Evolutionary conservation across 2,113 vertebrate species (phyloP).

Genomic region (Sceloporus tristichus): DNA sequence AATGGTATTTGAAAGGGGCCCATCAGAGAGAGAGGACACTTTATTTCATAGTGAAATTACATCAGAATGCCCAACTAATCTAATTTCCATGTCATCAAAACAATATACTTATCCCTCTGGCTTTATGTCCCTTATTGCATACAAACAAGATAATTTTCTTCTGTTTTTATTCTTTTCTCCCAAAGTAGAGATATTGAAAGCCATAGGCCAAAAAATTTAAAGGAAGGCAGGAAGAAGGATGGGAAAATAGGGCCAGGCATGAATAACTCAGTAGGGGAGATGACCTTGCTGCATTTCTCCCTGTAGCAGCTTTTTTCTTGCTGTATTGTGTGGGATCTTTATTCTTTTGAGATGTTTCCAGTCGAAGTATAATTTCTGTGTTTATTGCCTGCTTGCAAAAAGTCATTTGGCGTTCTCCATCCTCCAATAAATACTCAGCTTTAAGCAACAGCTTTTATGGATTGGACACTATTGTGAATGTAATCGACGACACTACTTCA

Average conservation of each 20-base stretch:
- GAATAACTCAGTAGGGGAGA: slow-evolving; percentile 33
- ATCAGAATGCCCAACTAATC: not conserved
- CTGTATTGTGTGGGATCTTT: not conserved
- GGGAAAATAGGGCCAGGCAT: not conserved
- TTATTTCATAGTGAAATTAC: not conserved
- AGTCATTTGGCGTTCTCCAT: not conserved
- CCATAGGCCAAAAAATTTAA: slow-evolving; percentile 16
- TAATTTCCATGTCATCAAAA: slow-evolving; percentile 19
- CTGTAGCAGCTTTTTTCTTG: not conserved
- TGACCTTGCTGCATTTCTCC: slow-evolving; percentile 12
- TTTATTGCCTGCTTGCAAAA: slow-evolving; percentile 21
- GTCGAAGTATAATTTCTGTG: slow-evolving; percentile 21
- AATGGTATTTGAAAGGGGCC: not conserved
- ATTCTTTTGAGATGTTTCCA: slow-evolving; percentile 38
- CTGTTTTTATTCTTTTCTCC: not conserved
- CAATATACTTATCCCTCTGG: not conserved
- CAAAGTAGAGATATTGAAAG: slow-evolving; percentile 26
- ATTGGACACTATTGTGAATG: not conserved
- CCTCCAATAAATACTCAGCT: not conserved
- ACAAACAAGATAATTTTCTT: slow-evolving; percentile 1
- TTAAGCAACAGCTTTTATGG: slow-evolving; percentile 6
- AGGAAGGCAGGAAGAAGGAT: not conserved
- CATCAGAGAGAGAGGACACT: not conserved
- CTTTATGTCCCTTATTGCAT: slow-evolving; percentile 11
- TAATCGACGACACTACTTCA: slow-evolving; percentile 18